A percentile compares a stretch with the other conserved stretches of the same genome.
Conservation (phyloP, 2,113 vertebrate genomes). For the Cepphus grylle region DNA sequence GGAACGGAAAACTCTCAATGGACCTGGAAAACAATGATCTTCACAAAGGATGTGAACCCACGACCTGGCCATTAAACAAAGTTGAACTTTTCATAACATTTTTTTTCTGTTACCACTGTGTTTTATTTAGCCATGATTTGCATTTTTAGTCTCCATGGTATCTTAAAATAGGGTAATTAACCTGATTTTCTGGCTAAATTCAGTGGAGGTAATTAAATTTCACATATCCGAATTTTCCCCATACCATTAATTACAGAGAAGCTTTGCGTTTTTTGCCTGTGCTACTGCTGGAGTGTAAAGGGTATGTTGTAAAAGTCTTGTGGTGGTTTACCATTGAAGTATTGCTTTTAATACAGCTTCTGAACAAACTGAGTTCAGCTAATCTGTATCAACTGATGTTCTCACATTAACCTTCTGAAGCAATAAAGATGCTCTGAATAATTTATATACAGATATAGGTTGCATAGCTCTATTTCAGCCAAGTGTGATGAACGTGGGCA, state of each 20-base stretch:
- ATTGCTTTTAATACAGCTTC: neutral
- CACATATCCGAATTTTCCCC: neutral
- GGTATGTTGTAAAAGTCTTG: neutral
- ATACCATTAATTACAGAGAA: neutral
- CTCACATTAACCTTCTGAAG: neutral
- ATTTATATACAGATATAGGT: conserved; percentile 1
- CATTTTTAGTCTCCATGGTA: neutral
- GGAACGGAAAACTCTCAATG: neutral
- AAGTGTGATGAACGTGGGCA: neutral
- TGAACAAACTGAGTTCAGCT: neutral
- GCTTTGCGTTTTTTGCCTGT: neutral
- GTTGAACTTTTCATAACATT: neutral
- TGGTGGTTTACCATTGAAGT: neutral
- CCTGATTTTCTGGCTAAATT: neutral
- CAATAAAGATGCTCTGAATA: conserved; percentile 48
- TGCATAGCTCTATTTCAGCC: neutral
- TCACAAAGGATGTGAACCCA: neutral
- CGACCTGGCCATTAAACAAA: neutral
- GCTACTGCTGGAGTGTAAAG: neutral
- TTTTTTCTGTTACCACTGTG: neutral
- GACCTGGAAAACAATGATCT: neutral
- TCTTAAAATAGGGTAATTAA: neutral
- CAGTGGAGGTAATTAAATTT: neutral
- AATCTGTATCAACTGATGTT: neutral
- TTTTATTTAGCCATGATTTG: neutral